Evolutionary conservation across 2,113 vertebrate genomes (phyloP).

Genomic region (Lasiurus borealis): DNA sequence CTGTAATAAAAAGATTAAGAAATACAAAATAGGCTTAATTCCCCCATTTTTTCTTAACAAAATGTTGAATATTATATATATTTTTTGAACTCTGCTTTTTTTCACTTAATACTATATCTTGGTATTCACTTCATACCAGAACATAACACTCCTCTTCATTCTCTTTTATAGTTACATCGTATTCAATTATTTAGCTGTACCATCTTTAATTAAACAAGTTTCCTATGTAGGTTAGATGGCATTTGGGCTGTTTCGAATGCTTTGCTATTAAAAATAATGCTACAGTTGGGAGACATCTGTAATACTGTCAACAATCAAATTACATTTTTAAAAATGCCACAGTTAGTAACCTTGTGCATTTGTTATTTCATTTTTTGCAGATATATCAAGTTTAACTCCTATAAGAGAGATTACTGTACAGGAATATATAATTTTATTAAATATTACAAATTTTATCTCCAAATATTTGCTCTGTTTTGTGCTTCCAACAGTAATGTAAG

Average conservation of each 20-base stretch:
- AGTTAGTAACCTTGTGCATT: neutral
- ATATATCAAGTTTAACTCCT: neutral
- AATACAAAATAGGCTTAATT: neutral
- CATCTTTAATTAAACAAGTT: constrained; percentile 24
- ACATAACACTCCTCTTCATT: neutral
- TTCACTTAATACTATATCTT: neutral
- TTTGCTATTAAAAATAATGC: constrained; percentile 44
- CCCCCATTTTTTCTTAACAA: neutral
- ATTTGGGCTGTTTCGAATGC: neutral
- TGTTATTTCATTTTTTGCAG: constrained; percentile 41
- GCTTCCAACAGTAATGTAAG: neutral
- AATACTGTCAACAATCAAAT: too few relatives aligned
- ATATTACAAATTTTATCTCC: neutral
- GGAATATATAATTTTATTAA: constrained; percentile 25
- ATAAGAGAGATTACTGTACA: constrained; percentile 14
- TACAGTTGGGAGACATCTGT: neutral
- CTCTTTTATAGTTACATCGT: neutral
- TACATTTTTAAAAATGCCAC: neutral
- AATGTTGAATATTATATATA: neutral
- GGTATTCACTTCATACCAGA: neutral
- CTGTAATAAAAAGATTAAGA: neutral
- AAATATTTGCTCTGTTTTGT: neutral
- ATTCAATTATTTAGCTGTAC: neutral
- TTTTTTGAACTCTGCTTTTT: neutral
- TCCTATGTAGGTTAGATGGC: neutral